Evolutionary conservation across 2,113 vertebrate genomes (phyloP).

Genomic region (Axis porcinus): DNA sequence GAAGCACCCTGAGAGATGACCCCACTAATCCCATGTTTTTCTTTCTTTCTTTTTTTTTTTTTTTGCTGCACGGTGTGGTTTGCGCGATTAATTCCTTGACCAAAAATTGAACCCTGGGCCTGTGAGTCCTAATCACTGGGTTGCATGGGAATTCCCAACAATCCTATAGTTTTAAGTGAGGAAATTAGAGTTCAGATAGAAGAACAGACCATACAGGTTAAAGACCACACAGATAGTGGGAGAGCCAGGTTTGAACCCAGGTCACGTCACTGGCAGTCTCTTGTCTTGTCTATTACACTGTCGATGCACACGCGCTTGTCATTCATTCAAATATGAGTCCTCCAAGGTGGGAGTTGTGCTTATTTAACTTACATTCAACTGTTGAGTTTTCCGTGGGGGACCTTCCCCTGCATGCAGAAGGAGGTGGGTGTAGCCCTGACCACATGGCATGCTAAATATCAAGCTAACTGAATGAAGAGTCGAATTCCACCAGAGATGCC

Average conservation of each 20-base stretch:
- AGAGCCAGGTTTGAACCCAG: accelerated
- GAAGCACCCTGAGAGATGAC: background rate
- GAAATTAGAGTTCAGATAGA: background rate
- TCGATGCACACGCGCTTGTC: accelerated
- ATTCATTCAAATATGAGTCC: accelerated
- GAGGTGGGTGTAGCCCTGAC: background rate
- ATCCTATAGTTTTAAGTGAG: background rate
- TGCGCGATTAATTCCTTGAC: background rate
- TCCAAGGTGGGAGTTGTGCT: background rate
- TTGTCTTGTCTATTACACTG: accelerated
- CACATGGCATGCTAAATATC: accelerated
- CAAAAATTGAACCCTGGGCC: background rate
- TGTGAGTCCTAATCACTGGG: background rate
- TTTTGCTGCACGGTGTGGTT: no score
- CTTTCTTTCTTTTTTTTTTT: background rate
- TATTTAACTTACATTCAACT: accelerated
- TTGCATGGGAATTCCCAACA: background rate
- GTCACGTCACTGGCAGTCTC: accelerated
- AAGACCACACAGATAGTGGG: accelerated
- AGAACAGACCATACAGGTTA: background rate
- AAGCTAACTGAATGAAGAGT: accelerated
- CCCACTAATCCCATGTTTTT: background rate
- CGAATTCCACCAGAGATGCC: accelerated
- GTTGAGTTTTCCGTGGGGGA: accelerated
- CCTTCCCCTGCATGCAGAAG: accelerated